A percentile compares a stretch with the other conserved stretches of the same genome.
These are phyloP conservation scores for Rotaria magnacalcarata DNA, from an alignment of 2,888 invertebrate genomes.

Conservation along the genomic window DNA sequence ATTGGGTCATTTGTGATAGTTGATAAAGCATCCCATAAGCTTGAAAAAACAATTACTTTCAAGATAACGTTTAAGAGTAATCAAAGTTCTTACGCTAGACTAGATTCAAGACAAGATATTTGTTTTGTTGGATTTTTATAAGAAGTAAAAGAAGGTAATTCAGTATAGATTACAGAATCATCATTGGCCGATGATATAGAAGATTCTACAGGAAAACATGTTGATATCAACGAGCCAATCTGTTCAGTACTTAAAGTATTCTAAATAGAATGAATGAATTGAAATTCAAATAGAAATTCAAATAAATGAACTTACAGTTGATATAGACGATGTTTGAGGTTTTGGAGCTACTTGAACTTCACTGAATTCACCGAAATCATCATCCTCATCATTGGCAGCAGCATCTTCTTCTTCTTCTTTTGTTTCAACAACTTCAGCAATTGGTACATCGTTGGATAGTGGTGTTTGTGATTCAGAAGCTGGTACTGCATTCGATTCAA, in stretches of 20 bases:
- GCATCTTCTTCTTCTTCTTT: background rate
- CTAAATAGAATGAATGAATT: background rate
- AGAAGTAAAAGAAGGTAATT: constrained; percentile 1
- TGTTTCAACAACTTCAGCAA: background rate
- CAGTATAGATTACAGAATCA: background rate
- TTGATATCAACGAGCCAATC: background rate
- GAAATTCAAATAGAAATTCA: background rate
- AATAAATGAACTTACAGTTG: background rate
- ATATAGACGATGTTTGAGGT: background rate
- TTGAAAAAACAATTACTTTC: background rate
- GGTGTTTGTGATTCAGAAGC: background rate
- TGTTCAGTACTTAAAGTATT: constrained; percentile 11
- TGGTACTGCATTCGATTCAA: background rate
- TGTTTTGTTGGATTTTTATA: background rate
- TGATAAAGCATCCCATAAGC: constrained; percentile 31
- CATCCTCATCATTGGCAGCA: background rate
- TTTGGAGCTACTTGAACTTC: background rate
- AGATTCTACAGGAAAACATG: background rate
- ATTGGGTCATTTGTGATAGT: background rate
- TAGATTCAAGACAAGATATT: background rate
- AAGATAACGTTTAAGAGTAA: background rate
- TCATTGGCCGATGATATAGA: background rate
- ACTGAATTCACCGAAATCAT: constrained; percentile 30
- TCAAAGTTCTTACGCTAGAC: background rate
- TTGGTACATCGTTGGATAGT: background rate